Evolutionary conservation across 2,113 vertebrate species (phyloP), one percentile per base, ranked within the genome.

Genomic region (Leptodactylus fuscus): DNA sequence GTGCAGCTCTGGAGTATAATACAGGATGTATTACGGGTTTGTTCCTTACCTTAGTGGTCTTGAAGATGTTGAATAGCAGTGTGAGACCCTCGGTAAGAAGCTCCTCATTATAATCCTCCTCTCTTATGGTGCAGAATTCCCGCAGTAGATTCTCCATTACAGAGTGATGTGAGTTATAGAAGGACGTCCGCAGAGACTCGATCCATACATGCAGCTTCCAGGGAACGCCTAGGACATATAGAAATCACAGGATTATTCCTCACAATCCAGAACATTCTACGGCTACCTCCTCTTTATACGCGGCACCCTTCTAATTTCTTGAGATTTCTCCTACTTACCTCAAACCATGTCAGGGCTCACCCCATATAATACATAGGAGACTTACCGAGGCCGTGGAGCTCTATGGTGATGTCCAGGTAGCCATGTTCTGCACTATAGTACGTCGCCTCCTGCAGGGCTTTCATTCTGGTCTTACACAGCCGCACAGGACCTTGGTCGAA

Each of bases 131-230:
- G 90, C 91, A 88, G 85, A 99, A 99, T 87, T 99, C 98, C 87
- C 95, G 88, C 46, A 99, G 91, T 34, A 99, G 95, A 9, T 93
- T 95, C 82, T 98, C 96, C 1, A 95, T 96, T 11, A 98, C 94
- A 0, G 94, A 95, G 29, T 95, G 94, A 38, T 96, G 93, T 0
- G 95, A 97, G 92, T 98, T 97, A 76, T 92, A 95, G 93, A 97
- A 97, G 46, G 98, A 96, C 2, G 96, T 97, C 65, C 93, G 92
- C 0, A 99, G 93, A 0, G 97, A 98, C 88, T 99, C 98, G 2
- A 99, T 93, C 98, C 98, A 99, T 78, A 99, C 94, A 0, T 99
- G 97, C 11, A 98, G 95, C 88, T 97, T 99, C 98, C 98, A 99
- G 0, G 97, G 96, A 4, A 99, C 95, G 1, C 97, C 98, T 99